phyloP scores from a whole-genome alignment of 2,113 vertebrate genomes.

The Neolamprologus falcicula region DNA sequence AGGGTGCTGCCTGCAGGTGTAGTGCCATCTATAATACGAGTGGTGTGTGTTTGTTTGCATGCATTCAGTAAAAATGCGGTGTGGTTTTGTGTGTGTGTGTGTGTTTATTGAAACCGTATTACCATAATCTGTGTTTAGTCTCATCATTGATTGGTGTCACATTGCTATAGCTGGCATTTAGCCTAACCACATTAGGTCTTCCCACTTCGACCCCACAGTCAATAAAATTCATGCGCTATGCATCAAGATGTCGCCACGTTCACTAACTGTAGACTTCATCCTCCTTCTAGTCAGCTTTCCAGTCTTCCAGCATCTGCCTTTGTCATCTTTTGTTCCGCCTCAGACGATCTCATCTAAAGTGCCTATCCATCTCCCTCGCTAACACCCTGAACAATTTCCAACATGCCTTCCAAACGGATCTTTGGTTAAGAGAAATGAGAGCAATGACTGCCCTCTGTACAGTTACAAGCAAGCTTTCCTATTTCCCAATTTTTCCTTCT shows the following conservation, averaged over 20 bases:
- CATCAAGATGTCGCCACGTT: neutral
- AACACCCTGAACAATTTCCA: neutral
- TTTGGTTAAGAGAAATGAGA: neutral
- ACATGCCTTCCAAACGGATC: neutral
- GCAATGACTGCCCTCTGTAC: neutral
- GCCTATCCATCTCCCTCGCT: neutral
- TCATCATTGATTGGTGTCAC: slow-evolving; percentile 15
- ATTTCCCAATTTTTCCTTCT: neutral
- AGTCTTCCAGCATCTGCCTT: neutral
- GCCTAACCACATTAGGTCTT: slow-evolving; percentile 6
- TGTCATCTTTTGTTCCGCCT: neutral
- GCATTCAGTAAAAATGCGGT: neutral
- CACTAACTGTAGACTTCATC: neutral
- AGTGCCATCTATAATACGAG: neutral
- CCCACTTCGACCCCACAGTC: slow-evolving; percentile 1
- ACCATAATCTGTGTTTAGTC: neutral
- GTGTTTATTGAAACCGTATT: neutral
- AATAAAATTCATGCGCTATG: neutral
- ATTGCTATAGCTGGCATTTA: neutral
- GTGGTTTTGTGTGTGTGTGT: neutral
- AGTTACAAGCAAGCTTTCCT: neutral
- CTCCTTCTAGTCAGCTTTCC: neutral
- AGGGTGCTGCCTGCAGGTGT: neutral
- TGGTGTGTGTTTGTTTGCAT: neutral
- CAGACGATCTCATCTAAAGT: neutral